Evolutionary conservation across 2,113 vertebrate species (phyloP).

Genomic region (Spilogale gracilis): DNA sequence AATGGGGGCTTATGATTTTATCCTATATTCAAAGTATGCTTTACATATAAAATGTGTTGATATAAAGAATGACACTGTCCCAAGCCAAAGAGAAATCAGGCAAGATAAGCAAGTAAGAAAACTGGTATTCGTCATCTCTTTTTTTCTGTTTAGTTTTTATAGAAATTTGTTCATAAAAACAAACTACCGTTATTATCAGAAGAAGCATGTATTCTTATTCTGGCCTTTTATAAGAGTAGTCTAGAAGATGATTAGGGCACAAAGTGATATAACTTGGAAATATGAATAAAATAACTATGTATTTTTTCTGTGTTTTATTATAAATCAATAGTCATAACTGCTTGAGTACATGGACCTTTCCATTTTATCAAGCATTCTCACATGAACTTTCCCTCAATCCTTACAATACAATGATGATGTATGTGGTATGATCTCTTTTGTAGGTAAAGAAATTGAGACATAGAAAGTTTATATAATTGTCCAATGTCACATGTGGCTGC

Average conservation of each 20-base stretch:
- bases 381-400: neutral
- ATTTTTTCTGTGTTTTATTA: slow-evolving; percentile 34
- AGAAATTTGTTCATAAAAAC: neutral
- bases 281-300: neutral
- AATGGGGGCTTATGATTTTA: neutral
- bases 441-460: neutral
- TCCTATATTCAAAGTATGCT: neutral
- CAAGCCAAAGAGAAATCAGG: neutral
- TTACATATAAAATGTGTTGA: neutral
- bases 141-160: neutral
- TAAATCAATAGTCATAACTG: neutral
- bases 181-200: neutral
- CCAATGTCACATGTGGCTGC: neutral
- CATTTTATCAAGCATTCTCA: neutral
- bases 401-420: neutral
- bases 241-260: neutral
- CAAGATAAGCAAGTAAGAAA: neutral
- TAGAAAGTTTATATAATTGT: neutral
- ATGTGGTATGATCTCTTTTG: neutral
- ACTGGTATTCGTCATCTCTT: neutral
- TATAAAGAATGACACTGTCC: neutral
- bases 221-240: neutral
- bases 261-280: neutral
- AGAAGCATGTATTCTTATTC: neutral
- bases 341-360: neutral